Conservation (phyloP, 2,797 vertebrate genomes). For the Sebastes minor region DNA sequence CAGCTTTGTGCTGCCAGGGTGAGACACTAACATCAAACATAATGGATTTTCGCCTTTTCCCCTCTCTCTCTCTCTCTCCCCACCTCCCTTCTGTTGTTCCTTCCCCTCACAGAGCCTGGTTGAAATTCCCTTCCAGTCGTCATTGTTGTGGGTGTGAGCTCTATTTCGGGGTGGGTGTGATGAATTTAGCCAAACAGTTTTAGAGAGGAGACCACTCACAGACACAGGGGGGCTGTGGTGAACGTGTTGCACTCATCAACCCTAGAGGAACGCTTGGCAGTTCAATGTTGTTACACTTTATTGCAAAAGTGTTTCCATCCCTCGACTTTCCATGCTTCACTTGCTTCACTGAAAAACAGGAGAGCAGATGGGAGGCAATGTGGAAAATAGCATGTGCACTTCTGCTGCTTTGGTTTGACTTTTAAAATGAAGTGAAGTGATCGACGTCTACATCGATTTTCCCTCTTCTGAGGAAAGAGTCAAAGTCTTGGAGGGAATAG, state of each 20-base stretch:
- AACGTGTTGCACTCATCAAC: conserved; percentile 19
- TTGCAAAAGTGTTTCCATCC: conserved; percentile 29
- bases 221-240: not conserved
- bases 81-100: conserved; percentile 35
- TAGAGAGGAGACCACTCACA: conserved; percentile 23
- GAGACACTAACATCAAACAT: conserved; percentile 83
- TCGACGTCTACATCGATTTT: conserved; percentile 8
- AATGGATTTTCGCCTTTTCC: conserved; percentile 80
- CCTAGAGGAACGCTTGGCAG: conserved; percentile 16
- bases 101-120: conserved; percentile 5
- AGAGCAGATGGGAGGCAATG: conserved; percentile 3
- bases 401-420: conserved; percentile 18
- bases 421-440: not conserved
- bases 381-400: conserved; percentile 6
- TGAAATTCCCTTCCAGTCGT: conserved; percentile 44
- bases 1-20: conserved; percentile 64
- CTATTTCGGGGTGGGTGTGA: conserved; percentile 54
- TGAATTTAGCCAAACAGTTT: conserved; percentile 51
- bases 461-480: not conserved
- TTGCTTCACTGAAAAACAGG: conserved; percentile 11
- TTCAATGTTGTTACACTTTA: conserved; percentile 30
- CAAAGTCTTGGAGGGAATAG: not conserved
- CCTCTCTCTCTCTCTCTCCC: conserved; percentile 21
- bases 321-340: conserved; percentile 15
- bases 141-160: conserved; percentile 34